phyloP scores from a whole-genome alignment of 2,797 vertebrate genomes.

The Sylvilagus floridanus region DNA sequence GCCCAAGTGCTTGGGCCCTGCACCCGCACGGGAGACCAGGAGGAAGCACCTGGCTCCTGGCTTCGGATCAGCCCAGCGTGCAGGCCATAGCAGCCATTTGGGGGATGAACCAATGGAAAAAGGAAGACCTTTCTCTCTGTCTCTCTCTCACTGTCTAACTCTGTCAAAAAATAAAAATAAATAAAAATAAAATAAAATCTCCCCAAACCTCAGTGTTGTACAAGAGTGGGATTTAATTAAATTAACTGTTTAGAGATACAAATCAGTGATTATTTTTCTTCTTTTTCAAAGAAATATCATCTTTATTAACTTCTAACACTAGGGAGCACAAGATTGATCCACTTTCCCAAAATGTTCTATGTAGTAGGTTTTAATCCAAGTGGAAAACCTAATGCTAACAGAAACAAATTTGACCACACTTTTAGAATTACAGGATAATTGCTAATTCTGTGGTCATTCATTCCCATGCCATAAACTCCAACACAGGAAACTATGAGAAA shows the following conservation, averaged over 20 bases:
- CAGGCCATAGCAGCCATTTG: too few species aligned
- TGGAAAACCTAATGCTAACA: slow-evolving; percentile 78
- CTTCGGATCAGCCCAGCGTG: too few species aligned
- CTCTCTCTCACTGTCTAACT: too few species aligned
- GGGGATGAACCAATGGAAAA: too few species aligned
- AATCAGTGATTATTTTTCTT: not conserved
- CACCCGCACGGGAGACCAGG: too few species aligned
- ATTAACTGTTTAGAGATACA: slow-evolving; percentile 8
- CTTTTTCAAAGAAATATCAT: slow-evolving; percentile 72
- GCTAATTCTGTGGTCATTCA: slow-evolving; percentile 81
- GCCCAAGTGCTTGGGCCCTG: too few species aligned
- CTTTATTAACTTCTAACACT: slow-evolving; percentile 51
- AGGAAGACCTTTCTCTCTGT: too few species aligned
- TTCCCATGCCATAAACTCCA: slow-evolving; percentile 82
- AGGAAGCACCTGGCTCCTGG: too few species aligned
- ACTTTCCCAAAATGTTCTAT: slow-evolving; percentile 37
- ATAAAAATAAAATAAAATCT: not conserved
- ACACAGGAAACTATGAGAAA: slow-evolving; percentile 83
- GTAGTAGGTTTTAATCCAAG: slow-evolving; percentile 69
- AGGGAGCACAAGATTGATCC: slow-evolving; percentile 16
- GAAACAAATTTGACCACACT: slow-evolving; percentile 80
- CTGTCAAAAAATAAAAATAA: too few species aligned
- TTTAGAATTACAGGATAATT: slow-evolving; percentile 82
- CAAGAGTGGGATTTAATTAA: slow-evolving; percentile 65
- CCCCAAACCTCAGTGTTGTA: slow-evolving; percentile 46